Evolutionary conservation across 2,888 invertebrate species (phyloP), one percentile per base, ranked within the genome.

Genomic region (Phalangium opilio): DNA sequence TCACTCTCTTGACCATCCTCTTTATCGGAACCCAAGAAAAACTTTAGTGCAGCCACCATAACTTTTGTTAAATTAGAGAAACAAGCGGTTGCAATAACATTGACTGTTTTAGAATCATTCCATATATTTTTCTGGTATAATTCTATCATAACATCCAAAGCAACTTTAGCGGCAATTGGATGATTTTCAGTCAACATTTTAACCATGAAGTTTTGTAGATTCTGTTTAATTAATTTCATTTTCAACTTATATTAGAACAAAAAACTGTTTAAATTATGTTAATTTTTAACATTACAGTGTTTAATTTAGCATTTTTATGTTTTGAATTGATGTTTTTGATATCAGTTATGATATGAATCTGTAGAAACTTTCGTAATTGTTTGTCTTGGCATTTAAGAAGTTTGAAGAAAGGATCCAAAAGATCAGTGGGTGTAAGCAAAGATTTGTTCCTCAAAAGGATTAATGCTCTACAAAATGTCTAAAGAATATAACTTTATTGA

Each of bases 101-200:
- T 99, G 0, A 96, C 98, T 11, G 95, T 95, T 69, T 95, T 95
- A 1, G 83, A 75, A 69, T 98, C 95, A 66, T 90, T 87, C 98
- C 98, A 99, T 52, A 95, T 77, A 64, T 89, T 86, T 66, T 91
- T 90, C 57, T 82, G 82, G 67, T 93, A 99, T 48, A 98, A 70
- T 58, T 95, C 91, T 57, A 93, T 81, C 79, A 98, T 83, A 46
- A 96, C 85, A 64, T 87, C 85, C 62, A 66, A 49, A 0, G 93
- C 87, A 76, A 91, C 81, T 67, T 93, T 93, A 0, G 87, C 85
- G 21, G 90, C 89, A 64, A 80, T 80, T 1, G 80, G 75, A 71
- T 89, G 87, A 11, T 79, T 78, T 63, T 91, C 89, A 61, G 80
- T 80, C 19, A 90, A 66, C 89, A 91, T 90, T 11, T 82, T 80